Evolutionary conservation across 2,797 vertebrate genomes (phyloP).

Genomic region (Notamacropus eugenii): DNA sequence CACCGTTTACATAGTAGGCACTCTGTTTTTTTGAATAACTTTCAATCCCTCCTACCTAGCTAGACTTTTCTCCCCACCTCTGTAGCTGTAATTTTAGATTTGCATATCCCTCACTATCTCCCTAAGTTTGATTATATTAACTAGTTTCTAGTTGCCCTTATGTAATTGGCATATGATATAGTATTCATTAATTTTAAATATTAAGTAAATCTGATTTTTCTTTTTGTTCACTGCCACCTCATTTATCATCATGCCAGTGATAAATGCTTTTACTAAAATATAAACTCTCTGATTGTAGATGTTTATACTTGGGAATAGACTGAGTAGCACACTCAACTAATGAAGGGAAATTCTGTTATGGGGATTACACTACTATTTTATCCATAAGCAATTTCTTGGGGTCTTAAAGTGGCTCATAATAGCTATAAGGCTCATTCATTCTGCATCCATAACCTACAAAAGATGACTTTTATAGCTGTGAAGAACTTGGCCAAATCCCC

Average conservation of each 20-base stretch:
- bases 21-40: neutral
- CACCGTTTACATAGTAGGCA: neutral
- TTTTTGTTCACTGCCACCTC: neutral
- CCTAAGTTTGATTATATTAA: neutral
- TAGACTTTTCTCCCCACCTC: neutral
- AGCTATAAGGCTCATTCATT: neutral
- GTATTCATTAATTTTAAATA: neutral
- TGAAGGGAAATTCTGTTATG: neutral
- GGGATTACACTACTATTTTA: constrained; percentile 6
- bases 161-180: neutral
- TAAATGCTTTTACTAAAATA: neutral
- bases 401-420: neutral
- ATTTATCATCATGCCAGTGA: neutral
- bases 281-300: neutral
- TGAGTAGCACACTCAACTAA: constrained; percentile 20
- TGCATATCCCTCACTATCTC: neutral
- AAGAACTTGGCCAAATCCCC: neutral
- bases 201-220: neutral
- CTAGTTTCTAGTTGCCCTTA: neutral
- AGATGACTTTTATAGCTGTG: neutral
- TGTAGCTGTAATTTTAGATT: neutral
- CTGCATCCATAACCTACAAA: neutral
- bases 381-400: constrained; percentile 22
- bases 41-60: neutral
- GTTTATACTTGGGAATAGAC: neutral